These are phyloP conservation scores for Adrianichthys oophorus DNA, from an alignment of 2,797 vertebrate species.

Conservation along the genomic window DNA sequence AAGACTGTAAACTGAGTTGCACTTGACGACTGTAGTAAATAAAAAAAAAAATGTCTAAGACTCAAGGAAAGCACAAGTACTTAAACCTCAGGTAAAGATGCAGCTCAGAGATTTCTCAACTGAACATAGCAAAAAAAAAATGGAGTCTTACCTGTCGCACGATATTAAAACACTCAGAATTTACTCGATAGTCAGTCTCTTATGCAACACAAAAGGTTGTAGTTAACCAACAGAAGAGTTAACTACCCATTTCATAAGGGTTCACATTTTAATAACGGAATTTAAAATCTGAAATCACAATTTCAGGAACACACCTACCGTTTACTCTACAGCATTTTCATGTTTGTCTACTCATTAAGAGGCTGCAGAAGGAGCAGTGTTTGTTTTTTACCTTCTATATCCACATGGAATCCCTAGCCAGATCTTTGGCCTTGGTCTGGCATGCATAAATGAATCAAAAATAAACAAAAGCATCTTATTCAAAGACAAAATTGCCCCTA, in stretches of 20 bases:
- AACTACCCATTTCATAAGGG: background rate
- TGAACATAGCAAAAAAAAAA: too few relatives aligned
- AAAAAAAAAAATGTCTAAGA: constrained; percentile 18
- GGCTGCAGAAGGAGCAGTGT: constrained; percentile 17
- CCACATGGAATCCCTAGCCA: constrained; percentile 34
- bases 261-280: constrained; percentile 44
- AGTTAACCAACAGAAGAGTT: constrained; percentile 7
- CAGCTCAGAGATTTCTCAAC: constrained; percentile 3
- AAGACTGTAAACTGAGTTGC: constrained; percentile 50
- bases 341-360: constrained; percentile 37
- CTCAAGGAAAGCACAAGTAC: constrained; percentile 26
- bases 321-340: constrained; percentile 33
- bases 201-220: constrained; percentile 34
- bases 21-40: constrained; percentile 38
- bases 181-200: constrained; percentile 26
- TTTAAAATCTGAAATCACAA: constrained; percentile 24
- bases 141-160: constrained; percentile 25
- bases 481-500: constrained; percentile 42
- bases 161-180: constrained; percentile 24
- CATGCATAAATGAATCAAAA: constrained; percentile 66
- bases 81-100: constrained; percentile 17
- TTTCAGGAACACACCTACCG: constrained; percentile 1
- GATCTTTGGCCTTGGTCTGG: constrained; percentile 58
- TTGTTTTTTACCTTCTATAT: constrained; percentile 58
- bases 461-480: background rate